Percentiles rank a stretch among this genome's conserved stretches.
These are phyloP conservation scores for Pseudorhiza aurosa DNA, from an alignment of 30 jellyfish, hydroid and myxozoan species.

Conservation along the genomic window DNA sequence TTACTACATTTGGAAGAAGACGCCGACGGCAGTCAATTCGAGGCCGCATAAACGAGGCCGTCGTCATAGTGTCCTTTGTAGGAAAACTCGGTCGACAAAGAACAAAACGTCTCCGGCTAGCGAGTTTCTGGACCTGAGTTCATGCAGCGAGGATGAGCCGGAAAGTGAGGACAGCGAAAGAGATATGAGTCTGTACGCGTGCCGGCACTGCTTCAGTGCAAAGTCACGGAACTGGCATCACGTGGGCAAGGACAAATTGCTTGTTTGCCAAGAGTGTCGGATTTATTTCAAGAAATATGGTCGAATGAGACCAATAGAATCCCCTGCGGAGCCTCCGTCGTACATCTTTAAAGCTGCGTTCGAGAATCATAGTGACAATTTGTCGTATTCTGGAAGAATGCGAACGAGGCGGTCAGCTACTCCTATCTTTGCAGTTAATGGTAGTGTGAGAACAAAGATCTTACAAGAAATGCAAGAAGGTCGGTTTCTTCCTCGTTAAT, in stretches of 20 bases:
- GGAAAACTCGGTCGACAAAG: slow-evolving; percentile 94
- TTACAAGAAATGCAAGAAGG: slow-evolving; percentile 88
- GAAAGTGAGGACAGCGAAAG: slow-evolving; percentile 98
- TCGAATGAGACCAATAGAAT: slow-evolving; percentile 87
- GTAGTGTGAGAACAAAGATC: slow-evolving; percentile 71
- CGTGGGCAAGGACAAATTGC: slow-evolving; percentile 91
- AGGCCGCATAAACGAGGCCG: slow-evolving; percentile 99
- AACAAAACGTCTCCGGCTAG: slow-evolving; percentile 86
- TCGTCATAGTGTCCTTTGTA: slow-evolving; percentile 87
- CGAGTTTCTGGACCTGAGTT: slow-evolving; percentile 93
- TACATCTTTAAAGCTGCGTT: slow-evolving; percentile 93
- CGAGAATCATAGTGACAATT: slow-evolving; percentile 83
- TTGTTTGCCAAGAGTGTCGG: slow-evolving; percentile 86
- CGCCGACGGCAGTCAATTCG: slow-evolving; percentile 89
- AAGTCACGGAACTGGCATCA: slow-evolving; percentile 99
- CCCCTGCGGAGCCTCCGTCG: slow-evolving; percentile 93
- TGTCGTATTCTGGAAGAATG: slow-evolving; percentile 84
- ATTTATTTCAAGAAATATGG: slow-evolving; percentile 92
- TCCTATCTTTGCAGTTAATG: slow-evolving; percentile 78
- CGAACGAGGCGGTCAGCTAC: slow-evolving; percentile 97
- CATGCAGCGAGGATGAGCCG: slow-evolving; percentile 96
- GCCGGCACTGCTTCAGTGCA: slow-evolving; percentile 95
- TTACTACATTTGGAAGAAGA: slow-evolving; percentile 96
- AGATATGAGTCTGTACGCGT: slow-evolving; percentile 92
- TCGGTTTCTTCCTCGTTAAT: not conserved